These are phyloP conservation scores for Leptogaster cylindrica DNA, from an alignment of 2,888 invertebrate genomes.

Conservation along the genomic window DNA sequence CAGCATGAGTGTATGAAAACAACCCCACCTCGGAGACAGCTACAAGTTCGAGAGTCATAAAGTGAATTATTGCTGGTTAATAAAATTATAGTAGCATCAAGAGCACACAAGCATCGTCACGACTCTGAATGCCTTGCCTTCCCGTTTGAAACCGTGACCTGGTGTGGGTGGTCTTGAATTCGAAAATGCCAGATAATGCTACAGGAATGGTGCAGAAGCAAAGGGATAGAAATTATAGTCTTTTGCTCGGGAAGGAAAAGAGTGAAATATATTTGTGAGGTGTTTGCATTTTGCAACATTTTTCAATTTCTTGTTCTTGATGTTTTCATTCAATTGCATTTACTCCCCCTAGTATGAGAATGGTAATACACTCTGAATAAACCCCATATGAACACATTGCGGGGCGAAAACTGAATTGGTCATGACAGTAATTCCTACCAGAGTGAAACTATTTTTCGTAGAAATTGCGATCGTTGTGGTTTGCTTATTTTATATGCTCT, in stretches of 20 bases:
- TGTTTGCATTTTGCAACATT: constrained; percentile 33
- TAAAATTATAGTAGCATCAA: constrained; percentile 36
- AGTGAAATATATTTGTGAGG: constrained; percentile 8
- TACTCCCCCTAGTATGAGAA: too few relatives aligned
- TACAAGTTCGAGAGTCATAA: constrained; percentile 31
- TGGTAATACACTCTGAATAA: too few relatives aligned
- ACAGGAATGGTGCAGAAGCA: neutral
- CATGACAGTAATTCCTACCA: too few relatives aligned
- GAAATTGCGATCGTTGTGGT: too few relatives aligned
- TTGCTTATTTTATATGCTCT: too few relatives aligned
- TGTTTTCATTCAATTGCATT: neutral
- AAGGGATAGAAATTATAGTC: neutral
- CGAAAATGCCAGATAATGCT: constrained; percentile 14
- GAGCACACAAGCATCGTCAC: neutral
- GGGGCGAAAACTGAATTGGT: too few relatives aligned
- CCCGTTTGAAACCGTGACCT: neutral
- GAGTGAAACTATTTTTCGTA: too few relatives aligned
- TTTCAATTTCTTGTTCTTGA: constrained; percentile 9
- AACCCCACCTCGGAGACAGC: neutral
- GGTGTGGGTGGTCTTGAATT: neutral
- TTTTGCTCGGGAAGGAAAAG: too few relatives aligned
- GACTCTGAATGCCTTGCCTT: neutral
- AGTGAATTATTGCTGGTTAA: constrained; percentile 41
- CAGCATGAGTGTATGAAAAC: constrained; percentile 16
- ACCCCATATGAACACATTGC: too few relatives aligned